Evolutionary conservation across 2,888 invertebrate species (phyloP).

Genomic region (Trissonchulus sp.): DNA sequence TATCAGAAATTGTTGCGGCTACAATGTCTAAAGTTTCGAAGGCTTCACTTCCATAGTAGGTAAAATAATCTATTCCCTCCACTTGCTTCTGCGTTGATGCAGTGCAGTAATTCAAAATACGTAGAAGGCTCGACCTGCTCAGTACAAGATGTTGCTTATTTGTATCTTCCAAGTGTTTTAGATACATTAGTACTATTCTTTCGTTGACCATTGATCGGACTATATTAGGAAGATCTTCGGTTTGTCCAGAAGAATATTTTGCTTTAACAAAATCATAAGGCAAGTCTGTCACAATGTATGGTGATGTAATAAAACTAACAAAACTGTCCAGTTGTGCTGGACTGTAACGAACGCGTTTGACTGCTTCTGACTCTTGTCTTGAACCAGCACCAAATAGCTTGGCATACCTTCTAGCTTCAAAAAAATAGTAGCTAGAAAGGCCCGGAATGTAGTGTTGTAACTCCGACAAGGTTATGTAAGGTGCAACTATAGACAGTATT

Average conservation of each 20-base stretch:
- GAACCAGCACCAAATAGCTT: neutral
- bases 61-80: slow-evolving; percentile 2
- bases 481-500: neutral
- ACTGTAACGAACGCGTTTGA: neutral
- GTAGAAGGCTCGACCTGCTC: neutral
- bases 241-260: neutral
- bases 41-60: neutral
- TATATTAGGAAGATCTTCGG: neutral
- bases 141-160: neutral
- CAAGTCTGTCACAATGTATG: neutral
- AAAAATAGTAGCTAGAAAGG: neutral
- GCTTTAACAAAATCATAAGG: neutral
- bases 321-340: neutral
- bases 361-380: neutral
- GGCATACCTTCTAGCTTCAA: neutral
- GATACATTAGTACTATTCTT: neutral
- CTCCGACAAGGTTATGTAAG: neutral
- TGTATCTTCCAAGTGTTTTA: neutral
- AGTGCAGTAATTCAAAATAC: slow-evolving; percentile 11
- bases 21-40: neutral
- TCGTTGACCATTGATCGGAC: slow-evolving; percentile 1
- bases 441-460: neutral
- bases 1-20: neutral
- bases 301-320: neutral
- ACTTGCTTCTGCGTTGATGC: slow-evolving; percentile 11